Evolutionary conservation across 2,797 vertebrate species (phyloP).

Genomic region (Sebastes kiyomatsui): DNA sequence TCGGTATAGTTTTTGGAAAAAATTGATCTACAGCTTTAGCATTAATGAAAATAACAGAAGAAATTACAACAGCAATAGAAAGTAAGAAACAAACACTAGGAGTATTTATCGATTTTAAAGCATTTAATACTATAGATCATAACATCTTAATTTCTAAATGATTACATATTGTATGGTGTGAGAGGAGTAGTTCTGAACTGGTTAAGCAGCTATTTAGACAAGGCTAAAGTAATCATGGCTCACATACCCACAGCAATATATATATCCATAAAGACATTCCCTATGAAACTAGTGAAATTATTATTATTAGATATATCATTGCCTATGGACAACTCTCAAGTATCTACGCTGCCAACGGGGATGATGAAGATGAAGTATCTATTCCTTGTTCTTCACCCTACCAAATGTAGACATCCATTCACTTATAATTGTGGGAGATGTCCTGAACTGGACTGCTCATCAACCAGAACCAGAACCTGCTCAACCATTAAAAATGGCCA

Average conservation of each 20-base stretch:
- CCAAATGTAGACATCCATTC: background rate
- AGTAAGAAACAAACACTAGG: background rate
- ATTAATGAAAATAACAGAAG: background rate
- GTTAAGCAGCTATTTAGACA: background rate
- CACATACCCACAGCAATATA: background rate
- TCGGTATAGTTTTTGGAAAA: background rate
- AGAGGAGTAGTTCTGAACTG: background rate
- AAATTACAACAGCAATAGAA: background rate
- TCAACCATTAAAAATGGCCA: background rate
- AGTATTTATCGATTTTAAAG: background rate
- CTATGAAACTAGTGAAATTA: background rate
- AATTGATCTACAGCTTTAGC: background rate
- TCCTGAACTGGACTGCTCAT: background rate
- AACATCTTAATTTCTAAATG: background rate
- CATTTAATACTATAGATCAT: background rate
- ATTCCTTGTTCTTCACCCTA: background rate
- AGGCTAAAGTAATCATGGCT: too few species aligned
- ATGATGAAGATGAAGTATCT: background rate
- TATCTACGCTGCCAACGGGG: background rate
- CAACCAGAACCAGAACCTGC: background rate
- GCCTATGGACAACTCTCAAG: rapidly evolving
- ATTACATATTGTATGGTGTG: background rate
- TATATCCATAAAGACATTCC: background rate
- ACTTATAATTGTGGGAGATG: background rate
- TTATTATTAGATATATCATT: background rate